Base-by-base conservation (phyloP, 2,888 invertebrate genomes). In the Helleia helle region DNA sequence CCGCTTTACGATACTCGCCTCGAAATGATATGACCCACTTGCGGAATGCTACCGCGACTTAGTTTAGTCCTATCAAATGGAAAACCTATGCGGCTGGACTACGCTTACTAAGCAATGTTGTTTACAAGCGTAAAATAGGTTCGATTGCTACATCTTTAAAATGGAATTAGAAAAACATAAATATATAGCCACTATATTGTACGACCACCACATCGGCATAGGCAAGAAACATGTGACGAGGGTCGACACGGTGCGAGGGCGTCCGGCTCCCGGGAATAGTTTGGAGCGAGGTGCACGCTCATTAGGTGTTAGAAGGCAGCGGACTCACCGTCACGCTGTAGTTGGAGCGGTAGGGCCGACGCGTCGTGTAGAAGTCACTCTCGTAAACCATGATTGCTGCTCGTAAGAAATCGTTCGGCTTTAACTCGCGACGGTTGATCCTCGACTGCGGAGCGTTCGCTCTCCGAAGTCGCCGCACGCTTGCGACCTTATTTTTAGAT, bases 301-400 rank as follows among this genome's bases (percentile, higher is more conserved):
- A 55, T 56, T 56, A 47, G 54, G 54, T 61, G 63, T 71, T 71
- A 66, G 25, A 40, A 62, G 59, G 61, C 65, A 53, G 57, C 52
- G 55, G 52, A 77, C 77, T 77, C 53, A 72, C 80, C 89, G 93
- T 90, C 87, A 94, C 93, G 91, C 94, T 92, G 75, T 91, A 88
- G 73, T 90, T 90, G 87, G 92, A 92, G 50, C 88, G 91, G 77
- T 91, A 88, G 55, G 93, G 92, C 86, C 94, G 91, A 86, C 94
- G 91, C 80, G 92, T 93, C 67, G 94, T 94, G 85, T 93, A 93
- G 86, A 93, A 95, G 87, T 94, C 94, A 88, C 93, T 92, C 87
- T 94, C 93, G 91, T 94, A 94, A 86, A 94, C 94, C 94, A 95
- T 95, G 83, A 87, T 89, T 59, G 72, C 70, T 79, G 74, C 72